phyloP scores from a whole-genome alignment of 2,113 vertebrate species.

The Triplophysa siluroides region DNA sequence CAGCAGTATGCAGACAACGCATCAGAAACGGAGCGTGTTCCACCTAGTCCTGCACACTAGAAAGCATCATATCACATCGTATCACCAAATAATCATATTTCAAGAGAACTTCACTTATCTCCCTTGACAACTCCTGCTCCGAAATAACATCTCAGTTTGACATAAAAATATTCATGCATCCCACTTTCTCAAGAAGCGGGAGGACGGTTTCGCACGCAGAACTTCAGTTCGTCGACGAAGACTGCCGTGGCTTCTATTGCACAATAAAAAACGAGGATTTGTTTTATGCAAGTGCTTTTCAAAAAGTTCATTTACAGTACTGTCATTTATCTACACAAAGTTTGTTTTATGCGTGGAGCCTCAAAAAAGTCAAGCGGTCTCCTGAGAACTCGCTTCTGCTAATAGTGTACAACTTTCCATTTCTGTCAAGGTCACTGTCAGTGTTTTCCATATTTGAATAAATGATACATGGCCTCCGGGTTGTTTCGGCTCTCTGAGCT shows the following conservation, averaged over 20 bases:
- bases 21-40: constrained; percentile 34
- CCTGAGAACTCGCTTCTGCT: background rate
- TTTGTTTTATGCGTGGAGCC: background rate
- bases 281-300: background rate
- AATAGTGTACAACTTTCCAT: constrained; percentile 7
- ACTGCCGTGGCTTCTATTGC: background rate
- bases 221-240: background rate
- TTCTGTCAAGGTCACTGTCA: constrained; percentile 27
- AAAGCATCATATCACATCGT: background rate
- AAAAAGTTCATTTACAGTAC: background rate
- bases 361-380: background rate
- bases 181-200: background rate
- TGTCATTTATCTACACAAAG: background rate
- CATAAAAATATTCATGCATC: constrained; percentile 31
- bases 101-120: constrained; percentile 12
- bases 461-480: constrained; percentile 13
- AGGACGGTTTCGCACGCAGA: background rate
- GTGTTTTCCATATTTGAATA: constrained; percentile 7
- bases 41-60: constrained; percentile 16
- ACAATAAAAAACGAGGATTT: background rate
- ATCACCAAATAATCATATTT: constrained; percentile 26
- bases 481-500: background rate
- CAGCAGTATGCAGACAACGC: constrained; percentile 36
- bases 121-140: constrained; percentile 15
- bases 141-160: constrained; percentile 26